A percentile compares a stretch with the other conserved stretches of the same genome.
phyloP scores from a whole-genome alignment of 2,888 invertebrate species.

The Eilema griseolum region DNA sequence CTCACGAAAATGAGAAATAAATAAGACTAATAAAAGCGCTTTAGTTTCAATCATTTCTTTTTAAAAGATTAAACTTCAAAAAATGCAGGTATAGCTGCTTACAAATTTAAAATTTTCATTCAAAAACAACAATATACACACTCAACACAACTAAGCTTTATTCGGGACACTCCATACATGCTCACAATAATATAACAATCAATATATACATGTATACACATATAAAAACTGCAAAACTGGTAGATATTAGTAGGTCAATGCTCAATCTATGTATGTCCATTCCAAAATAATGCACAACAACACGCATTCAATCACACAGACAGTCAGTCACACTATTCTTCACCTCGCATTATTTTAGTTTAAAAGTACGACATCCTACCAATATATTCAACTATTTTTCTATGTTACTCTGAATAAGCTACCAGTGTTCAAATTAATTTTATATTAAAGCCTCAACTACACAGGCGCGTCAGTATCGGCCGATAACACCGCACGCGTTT shows the following conservation, averaged over 20 bases:
- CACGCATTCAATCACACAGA: constrained; percentile 24
- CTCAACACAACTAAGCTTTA: background rate
- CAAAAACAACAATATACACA: background rate
- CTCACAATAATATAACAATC: constrained; percentile 15
- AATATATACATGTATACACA: constrained; percentile 36
- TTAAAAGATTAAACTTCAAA: background rate
- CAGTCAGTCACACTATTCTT: constrained; percentile 16
- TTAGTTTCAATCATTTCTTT: background rate
- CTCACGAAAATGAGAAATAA: background rate
- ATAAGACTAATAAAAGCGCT: background rate
- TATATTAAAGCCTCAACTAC: background rate
- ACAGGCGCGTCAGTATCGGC: no score
- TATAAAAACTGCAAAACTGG: constrained; percentile 47
- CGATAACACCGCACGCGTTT: no score
- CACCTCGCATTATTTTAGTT: constrained; percentile 6
- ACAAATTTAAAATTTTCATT: background rate
- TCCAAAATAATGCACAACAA: constrained; percentile 51
- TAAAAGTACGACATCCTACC: constrained; percentile 5
- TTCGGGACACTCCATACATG: constrained; percentile 40
- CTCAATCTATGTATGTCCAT: constrained; percentile 48
- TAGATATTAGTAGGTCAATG: constrained; percentile 42
- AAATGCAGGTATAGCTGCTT: background rate
- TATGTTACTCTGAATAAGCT: constrained; percentile 12
- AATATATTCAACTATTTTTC: background rate
- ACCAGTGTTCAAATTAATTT: background rate